Percentiles rank a stretch among this genome's conserved stretches.
Evolutionary conservation across 2,113 vertebrate species (phyloP).

Genomic region (Diadophis punctatus): DNA sequence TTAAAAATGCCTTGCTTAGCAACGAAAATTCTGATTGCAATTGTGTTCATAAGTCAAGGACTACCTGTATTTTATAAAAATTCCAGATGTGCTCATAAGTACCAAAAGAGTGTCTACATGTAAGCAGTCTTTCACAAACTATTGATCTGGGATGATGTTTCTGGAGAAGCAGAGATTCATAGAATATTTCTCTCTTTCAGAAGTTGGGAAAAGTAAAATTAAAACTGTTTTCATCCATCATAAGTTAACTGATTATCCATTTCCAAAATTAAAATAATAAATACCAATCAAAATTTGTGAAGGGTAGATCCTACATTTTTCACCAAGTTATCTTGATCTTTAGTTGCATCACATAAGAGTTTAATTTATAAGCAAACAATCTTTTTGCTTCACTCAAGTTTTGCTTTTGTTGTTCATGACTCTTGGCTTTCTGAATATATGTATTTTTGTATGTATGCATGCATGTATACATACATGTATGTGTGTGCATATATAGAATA

Average conservation of each 20-base stretch:
- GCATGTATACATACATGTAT: neutral
- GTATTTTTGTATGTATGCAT: neutral
- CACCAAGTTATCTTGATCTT: neutral
- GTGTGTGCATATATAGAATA: neutral
- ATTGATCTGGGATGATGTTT: neutral
- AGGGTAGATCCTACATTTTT: neutral
- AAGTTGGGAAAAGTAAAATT: neutral
- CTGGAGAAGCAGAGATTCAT: neutral
- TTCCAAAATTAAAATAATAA: neutral
- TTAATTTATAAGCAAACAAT: neutral
- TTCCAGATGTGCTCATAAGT: neutral
- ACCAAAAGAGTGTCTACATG: neutral
- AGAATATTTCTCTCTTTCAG: neutral
- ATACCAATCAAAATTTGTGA: neutral
- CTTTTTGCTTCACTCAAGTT: neutral
- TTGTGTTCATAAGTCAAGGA: neutral
- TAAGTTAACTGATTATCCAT: neutral
- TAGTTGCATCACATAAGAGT: neutral
- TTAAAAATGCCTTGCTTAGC: neutral
- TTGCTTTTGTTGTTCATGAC: neutral
- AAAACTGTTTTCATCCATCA: neutral
- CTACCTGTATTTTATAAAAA: neutral
- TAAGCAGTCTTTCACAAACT: neutral
- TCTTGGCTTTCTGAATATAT: neutral
- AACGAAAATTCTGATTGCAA: neutral